Evolutionary conservation across 2,888 invertebrate species (phyloP), one percentile per base, ranked within the genome.

Genomic region (Calliphora vomitoria): DNA sequence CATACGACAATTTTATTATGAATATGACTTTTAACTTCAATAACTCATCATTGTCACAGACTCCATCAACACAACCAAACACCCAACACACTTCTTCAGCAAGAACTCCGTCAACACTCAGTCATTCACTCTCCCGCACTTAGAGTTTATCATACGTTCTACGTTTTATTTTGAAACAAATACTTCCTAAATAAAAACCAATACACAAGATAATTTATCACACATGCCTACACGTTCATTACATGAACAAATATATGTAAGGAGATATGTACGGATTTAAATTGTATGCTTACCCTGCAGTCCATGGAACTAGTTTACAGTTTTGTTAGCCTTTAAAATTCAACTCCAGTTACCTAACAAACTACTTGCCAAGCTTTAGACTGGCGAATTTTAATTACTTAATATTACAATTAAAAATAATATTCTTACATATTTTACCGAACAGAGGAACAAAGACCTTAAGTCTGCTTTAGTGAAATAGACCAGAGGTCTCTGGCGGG

Each of bases 191-290:
- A 79, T 64, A 74, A 85, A 66, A 76, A 80, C 82, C 88, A 89
- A 90, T 88, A 81, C 87, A 71, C 89, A 78, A 64, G 69, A 91
- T 92, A 92, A 92, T 92, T 92, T 92, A 92, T 92, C 90, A 91
- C 92, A 92, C 92, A 92, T 92, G 92, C 91, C 91, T 91, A 90
- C 92, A 91, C 91, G 90, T 85, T 62, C 53, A 72, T 55, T 55
- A 74, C 64, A 74, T 44, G 72, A 15, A 62, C 66, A 68, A 76
- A 68, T 80, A 68, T 80, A 38, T 71, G 76, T 44, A 4, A 35
- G 31, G 15, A 15, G 31, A 71, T 68, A 15, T 20, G 5, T 58
- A 58, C 25, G 31, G 3, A 58, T 25, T 44, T 4, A 44, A 8
- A 13, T 8, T 44, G 44, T 11, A 44, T 13, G 44, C 44, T 11